These are phyloP conservation scores for Motacilla tschutschensis DNA, from an alignment of 2,113 vertebrate species.

Conservation along the genomic window DNA sequence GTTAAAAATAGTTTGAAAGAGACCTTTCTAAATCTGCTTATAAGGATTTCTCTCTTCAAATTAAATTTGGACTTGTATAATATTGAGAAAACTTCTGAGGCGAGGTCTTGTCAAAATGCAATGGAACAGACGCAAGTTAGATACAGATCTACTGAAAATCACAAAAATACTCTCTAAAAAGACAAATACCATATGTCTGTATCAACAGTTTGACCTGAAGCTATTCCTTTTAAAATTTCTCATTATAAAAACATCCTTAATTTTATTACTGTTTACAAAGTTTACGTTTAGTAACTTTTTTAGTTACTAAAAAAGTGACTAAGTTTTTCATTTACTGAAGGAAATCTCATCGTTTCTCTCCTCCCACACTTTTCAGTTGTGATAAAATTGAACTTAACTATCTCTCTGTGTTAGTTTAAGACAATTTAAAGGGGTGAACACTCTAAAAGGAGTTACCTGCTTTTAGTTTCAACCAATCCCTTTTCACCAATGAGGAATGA, in stretches of 20 bases:
- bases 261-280: background rate
- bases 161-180: background rate
- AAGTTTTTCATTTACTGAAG: background rate
- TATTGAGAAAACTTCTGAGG: background rate
- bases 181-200: background rate
- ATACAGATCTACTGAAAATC: background rate
- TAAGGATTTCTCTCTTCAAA: background rate
- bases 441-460: background rate
- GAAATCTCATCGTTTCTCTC: background rate
- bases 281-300: background rate
- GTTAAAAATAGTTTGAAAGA: background rate
- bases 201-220: background rate
- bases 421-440: background rate
- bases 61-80: background rate
- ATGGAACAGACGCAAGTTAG: background rate
- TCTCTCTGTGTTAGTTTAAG: background rate
- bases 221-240: background rate
- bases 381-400: background rate
- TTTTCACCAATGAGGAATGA: background rate
- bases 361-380: background rate
- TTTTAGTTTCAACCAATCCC: background rate
- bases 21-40: background rate
- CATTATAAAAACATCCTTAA: background rate
- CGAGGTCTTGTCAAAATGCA: background rate
- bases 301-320: too few relatives aligned